Conservation (phyloP, 2,113 vertebrate species). For the Aleadryas rufinucha region DNA sequence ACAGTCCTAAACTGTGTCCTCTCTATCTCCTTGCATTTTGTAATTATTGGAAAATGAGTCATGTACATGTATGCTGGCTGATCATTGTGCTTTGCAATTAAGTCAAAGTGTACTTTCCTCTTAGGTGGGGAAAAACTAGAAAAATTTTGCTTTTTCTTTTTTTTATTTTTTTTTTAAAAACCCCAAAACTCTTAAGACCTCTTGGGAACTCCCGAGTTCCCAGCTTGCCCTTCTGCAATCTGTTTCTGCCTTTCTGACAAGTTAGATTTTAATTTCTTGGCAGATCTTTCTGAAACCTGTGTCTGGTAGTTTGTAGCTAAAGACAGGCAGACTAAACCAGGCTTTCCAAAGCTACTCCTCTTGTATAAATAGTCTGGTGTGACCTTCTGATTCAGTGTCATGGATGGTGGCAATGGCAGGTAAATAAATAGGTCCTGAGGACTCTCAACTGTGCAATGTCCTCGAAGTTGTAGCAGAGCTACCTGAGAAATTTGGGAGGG, state of each 20-base stretch:
- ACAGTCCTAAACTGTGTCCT: neutral
- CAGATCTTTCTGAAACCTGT: neutral
- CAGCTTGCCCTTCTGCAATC: neutral
- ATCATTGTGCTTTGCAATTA: neutral
- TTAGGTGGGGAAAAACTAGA: neutral
- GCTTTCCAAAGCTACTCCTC: neutral
- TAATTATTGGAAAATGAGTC: neutral
- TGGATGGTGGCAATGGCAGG: neutral
- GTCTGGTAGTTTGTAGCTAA: neutral
- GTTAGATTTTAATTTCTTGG: neutral
- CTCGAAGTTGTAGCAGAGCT: neutral
- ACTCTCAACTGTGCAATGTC: neutral
- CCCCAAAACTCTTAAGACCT: neutral
- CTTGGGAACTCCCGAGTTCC: neutral
- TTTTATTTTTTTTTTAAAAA: too few species aligned
- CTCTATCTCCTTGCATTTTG: neutral
- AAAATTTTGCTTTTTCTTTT: neutral
- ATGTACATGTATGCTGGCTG: neutral
- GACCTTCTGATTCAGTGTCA: neutral
- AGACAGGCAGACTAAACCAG: neutral
- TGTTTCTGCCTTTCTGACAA: neutral
- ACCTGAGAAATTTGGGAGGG: neutral
- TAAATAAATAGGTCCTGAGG: neutral
- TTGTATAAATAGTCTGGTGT: neutral
- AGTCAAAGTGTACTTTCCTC: conserved; percentile 3